Evolutionary conservation across 2,113 vertebrate genomes (phyloP).

Genomic region (Petromus typicus): DNA sequence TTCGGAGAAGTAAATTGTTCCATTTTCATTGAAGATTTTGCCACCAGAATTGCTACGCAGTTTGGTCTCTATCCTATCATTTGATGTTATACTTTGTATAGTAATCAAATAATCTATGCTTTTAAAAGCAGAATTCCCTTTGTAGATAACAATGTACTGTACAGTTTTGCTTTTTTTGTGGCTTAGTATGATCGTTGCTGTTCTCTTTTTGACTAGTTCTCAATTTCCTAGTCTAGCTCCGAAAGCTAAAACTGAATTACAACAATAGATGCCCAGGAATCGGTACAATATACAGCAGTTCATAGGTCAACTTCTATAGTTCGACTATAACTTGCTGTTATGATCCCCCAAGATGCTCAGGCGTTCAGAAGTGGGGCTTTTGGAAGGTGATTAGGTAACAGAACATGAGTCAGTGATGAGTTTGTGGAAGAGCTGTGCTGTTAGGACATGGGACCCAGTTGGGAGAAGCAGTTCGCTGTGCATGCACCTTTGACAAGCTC

Average conservation of each 20-base stretch:
- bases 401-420: neutral
- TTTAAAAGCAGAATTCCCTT: neutral
- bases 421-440: neutral
- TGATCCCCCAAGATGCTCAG: neutral
- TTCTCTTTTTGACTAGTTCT: neutral
- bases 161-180: constrained; percentile 7
- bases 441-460: neutral
- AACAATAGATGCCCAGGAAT: neutral
- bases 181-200: neutral
- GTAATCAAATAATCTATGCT: neutral
- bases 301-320: neutral
- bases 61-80: neutral
- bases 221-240: neutral
- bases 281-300: neutral
- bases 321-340: neutral
- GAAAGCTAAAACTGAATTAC: constrained; percentile 25
- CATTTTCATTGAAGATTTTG: constrained; percentile 40
- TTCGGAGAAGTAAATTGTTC: constrained; percentile 47
- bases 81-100: neutral
- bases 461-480: neutral
- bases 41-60: neutral
- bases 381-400: neutral
- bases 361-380: neutral
- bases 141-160: neutral
- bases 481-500: neutral